Base-by-base conservation (phyloP, 2,797 vertebrate species). In the Helarctos malayanus region DNA sequence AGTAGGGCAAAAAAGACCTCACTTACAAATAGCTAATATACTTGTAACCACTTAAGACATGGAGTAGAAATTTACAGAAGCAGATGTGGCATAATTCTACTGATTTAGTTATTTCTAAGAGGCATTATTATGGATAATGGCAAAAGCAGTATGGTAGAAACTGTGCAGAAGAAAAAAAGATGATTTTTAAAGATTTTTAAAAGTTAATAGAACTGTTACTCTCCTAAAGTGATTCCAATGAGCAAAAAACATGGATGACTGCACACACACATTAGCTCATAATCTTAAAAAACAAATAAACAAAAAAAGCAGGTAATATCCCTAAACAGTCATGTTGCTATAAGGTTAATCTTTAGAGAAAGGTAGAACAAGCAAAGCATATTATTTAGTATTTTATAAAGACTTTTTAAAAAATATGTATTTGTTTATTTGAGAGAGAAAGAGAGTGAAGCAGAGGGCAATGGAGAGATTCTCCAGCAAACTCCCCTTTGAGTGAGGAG, bases 271-370 rank as follows among this genome's bases (percentile, higher is more conserved):
- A 61, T 61, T 49, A 85, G 41, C 23, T 91, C 52, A 71, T 47
- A 45, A 52, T 68, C 41, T 41, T 41, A 41, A 41, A 41, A 41
- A 95, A 89, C 45, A 1, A 27, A 73, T 3, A 41, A 21, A 1
- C 61, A 52, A 91, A 94, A 52, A 35, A 83, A 79, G 19, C 0
- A 29, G 15, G 38, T 57, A 80, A 80, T 92, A 84, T 65, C 56
- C 56, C 76, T 92, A 54, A 91, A 32, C 19, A 83, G 21, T 68
- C 61, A 68, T 56, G 38, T 15, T 95, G 18, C 18, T 91, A 83
- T 35, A 95, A 79, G 25, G 78, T 80, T 91, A 94, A 89, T 35
- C 57, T 65, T 94, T 87, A 75, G 13, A 69, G 61, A 94, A 94
- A 88, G 80, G 23, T 21, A 73, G 78, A 61, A 87, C 16, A 91